Base-by-base conservation (phyloP, 1,140 invertebrate genomes). In the Sesamia nonagrioides region DNA sequence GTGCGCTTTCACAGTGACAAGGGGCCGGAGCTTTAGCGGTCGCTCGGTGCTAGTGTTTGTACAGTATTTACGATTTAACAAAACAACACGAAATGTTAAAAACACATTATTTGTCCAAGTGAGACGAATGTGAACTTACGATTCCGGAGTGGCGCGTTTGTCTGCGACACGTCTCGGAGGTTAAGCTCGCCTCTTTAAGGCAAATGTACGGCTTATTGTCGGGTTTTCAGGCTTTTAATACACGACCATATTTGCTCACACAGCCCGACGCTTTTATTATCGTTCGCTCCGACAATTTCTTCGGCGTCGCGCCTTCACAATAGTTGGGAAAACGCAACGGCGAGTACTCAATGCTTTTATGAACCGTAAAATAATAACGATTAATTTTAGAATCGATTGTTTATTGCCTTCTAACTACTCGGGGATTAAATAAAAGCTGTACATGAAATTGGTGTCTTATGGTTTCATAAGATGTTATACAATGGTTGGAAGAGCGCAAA, bases 41-140 rank as follows among this genome's bases (percentile, higher is more conserved):
- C 88, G 82, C 81, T 78, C 77, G 37, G 74, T 80, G 81, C 86
- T 88, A 88, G 86, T 92, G 88, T 95, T 95, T 95, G 90, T 84
- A 83, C 92, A 92, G 92, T 93, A 92, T 95, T 95, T 95, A 95
- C 93, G 93, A 95, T 95, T 94, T 91, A 93, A 95, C 93, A 93
- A 95, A 95, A 95, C 93, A 95, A 94, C 91, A 92, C 87, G 91
- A 95, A 95, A 94, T 93, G 92, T 95, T 94, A 94, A 95, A 95
- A 95, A 94, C 93, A 94, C 92, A 95, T 93, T 93, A 93, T 94
- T 92, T 93, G 91, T 89, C 88, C 88, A 87, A 89, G 86, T 95
- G 92, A 89, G 92, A 94, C 93, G 91, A 95, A 95, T 95, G 92
- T 88, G 87, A 84, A 89, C 89, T 91, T 94, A 93, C 87, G 91